Evolutionary conservation across 1,140 invertebrate species (phyloP), one percentile per base, ranked within the genome.

Genomic region (Apis laboriosa): DNA sequence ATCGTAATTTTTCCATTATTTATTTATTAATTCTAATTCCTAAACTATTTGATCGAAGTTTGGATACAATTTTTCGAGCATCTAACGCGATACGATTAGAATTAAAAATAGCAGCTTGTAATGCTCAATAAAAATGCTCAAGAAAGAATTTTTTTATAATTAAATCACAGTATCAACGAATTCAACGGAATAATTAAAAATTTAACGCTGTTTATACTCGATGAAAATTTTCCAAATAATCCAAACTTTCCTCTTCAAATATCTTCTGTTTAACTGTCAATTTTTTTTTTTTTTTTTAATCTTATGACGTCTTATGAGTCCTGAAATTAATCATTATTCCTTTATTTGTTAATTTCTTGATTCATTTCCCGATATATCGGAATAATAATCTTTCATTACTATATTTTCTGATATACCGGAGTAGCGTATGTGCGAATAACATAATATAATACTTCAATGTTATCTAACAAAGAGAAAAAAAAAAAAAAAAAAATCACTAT

Each of bases 1-100:
- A 77, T 78, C 66, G 74, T 21, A 77, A 78, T 67, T 78, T 78
- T 71, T 78, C 51, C 66, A n/a, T 71, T 19, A 7, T 1, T 67
- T 56, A 49, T 19, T 17, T 24, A 64, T 13, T 49, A 34, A 53
- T 66, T 43, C 63, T 55, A 43, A 1, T 55, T 55, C 17, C 0
- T 49, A 55, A 21, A 55, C 12, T 43, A 11, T 17, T 70, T 77
- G 60, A 34, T n/a, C 4, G 7, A 24, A 51, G 43, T 83, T 51
- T 34, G 34, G 11, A 56, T 21, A 24, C 9, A 51, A 28, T 28
- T 55, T 17, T 55, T 19, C 9, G 9, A 28, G 7, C 2, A 51
- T 13, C 8, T 51, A 1, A 51, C 17, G 15, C 9, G 11, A 21
- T 24, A 51, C 67, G n/a, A 49, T 53, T 70, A 53, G 24, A 55